Evolutionary conservation across 2,113 vertebrate genomes (phyloP), one percentile per base, ranked within the genome.

Genomic region (Salvelinus namaycush): DNA sequence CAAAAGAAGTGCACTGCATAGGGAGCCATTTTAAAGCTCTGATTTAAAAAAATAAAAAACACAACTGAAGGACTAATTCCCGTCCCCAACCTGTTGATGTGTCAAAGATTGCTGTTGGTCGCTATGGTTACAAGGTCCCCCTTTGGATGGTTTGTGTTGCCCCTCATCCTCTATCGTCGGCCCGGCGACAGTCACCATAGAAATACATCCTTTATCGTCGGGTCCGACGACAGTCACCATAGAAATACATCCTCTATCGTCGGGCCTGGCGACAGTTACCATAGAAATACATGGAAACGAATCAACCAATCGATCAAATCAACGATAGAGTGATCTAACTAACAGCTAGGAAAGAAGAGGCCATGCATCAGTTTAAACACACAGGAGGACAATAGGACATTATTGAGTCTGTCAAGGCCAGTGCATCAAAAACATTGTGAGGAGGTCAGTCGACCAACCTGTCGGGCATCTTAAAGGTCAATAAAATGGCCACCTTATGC

Each of bases 51-150:
- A 85, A 74, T 31, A 72, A 1, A 7, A 72, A 1, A n/a, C n/a
- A 34, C 6, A 68, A 72, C n/a, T 24, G 7, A 74, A 24, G 13
- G 22, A 13, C 20, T 62, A 22, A 24, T 5, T 67, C 12, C 20
- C 8, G 18, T 57, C 31, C 68, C 76, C 79, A 62, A 0, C 76
- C 74, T 72, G 81, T 74, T 87, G 89, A 90, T 91, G 92, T 87
- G 88, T 92, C 88, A 80, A 88, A 90, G 89, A 5, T 90, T 84
- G 83, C 80, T 76, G 75, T 88, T 82, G 86, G 84, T 89, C 59
- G 48, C 84, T 75, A 84, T 74, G 79, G 80, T 87, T 77, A 84
- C 84, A 79, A 69, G 79, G 83, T 80, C 87, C 78, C 84, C 84
- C 84, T 90, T 86, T 84, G 86, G 86, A 85, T 86, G 9, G 39